Base-by-base conservation (phyloP, 2,888 invertebrate species). In the Parnassius apollo region DNA sequence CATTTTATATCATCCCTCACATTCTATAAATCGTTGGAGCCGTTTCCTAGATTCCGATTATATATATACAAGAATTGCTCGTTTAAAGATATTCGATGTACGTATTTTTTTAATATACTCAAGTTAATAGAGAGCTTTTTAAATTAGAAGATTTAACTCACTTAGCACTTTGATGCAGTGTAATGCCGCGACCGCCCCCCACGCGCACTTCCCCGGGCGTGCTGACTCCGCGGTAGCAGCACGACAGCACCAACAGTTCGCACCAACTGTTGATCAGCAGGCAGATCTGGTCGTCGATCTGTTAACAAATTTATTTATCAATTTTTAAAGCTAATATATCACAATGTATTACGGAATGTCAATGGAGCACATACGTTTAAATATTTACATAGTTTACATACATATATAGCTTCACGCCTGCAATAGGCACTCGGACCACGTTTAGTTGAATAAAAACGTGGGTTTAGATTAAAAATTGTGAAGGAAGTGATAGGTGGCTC, bases 241-340 rank as follows among this genome's bases (percentile, higher is more conserved):
- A 98, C 57, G 98, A 98, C 80, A 98, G 96, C 68, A 98, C 93
- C 71, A 98, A 88, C 74, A 98, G 91, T 88, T 98, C 98, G 88
- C 98, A 98, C 99, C 99, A 99, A 67, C 98, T 98, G 88, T 99
- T 99, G 79, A 99, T 98, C 71, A 99, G 94, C 78, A 99, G 93
- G 79, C 98, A 96, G 77, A 98, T 99, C 92, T 99, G 99, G 92
- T 99, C 99, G 90, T 99, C 99, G 85, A 98, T 98, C 98, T 98
- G 87, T 1, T 10, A 46, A 80, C 42, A 50, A 68, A 45, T 25
- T 45, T 1, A 18, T 35, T 35, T 50, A 18, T 18, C 10, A 18
- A 18, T 49, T 49, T n/a, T 12, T 13, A 11, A 49, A 9, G 13
- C 2, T 9, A 9, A 67, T 0, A 9, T 63, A 42, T 61, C 42